Percentiles rank a stretch among this genome's conserved stretches.
Evolutionary conservation across 2,888 invertebrate genomes (phyloP).

Genomic region (Sminthurinus aureus): DNA sequence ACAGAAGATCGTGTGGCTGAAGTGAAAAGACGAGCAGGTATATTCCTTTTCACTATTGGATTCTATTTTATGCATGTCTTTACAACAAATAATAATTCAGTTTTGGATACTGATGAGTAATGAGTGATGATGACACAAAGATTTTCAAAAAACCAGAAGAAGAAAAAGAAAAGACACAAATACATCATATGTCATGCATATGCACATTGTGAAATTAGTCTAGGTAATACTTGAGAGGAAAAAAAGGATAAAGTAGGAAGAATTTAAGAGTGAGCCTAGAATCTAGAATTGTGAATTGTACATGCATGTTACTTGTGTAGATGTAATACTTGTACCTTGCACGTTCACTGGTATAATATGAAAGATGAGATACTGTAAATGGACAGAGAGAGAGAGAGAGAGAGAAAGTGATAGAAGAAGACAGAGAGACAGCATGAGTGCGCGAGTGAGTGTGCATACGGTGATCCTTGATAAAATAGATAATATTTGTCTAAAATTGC

Average conservation of each 20-base stretch:
- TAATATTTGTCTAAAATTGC: slow-evolving; percentile 55
- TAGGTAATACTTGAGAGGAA: too few relatives aligned
- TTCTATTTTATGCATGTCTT: not conserved
- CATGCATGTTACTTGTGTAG: too few relatives aligned
- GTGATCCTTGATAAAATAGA: slow-evolving; percentile 47
- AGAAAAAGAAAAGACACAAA: too few relatives aligned
- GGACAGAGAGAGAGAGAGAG: slow-evolving; percentile 2
- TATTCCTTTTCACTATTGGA: slow-evolving; percentile 64
- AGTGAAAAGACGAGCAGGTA: slow-evolving; percentile 86
- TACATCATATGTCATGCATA: not conserved
- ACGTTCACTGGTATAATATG: too few relatives aligned
- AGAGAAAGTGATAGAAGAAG: too few relatives aligned
- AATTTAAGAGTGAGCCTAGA: too few relatives aligned
- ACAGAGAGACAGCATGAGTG: slow-evolving; percentile 12
- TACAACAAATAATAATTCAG: not conserved
- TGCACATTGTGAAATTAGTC: not conserved
- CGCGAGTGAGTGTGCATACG: not conserved
- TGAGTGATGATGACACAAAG: too few relatives aligned
- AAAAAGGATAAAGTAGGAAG: too few relatives aligned
- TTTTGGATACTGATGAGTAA: too few relatives aligned
- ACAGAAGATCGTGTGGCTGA: slow-evolving; percentile 90
- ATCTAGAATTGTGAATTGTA: too few relatives aligned
- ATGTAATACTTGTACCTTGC: not conserved
- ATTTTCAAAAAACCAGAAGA: too few relatives aligned
- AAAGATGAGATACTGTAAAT: not conserved